Evolutionary conservation across 92 coral and sea anemone genomes (phyloP).

Genomic region (Epizoanthus illoricatus): DNA sequence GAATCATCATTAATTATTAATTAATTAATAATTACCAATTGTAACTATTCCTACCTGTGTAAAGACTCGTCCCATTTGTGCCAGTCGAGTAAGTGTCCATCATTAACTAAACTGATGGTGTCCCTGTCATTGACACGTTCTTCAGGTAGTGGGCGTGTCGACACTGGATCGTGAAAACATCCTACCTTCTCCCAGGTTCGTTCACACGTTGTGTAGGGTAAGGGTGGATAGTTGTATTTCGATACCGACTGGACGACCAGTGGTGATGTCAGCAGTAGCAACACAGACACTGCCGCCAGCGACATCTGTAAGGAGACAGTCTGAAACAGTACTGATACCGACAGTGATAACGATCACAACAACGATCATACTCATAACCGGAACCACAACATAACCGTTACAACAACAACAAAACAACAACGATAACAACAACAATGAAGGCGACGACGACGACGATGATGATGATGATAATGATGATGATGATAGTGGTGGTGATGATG

Average conservation of each 20-base stretch:
- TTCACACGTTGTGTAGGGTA: not conserved
- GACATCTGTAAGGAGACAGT: not conserved
- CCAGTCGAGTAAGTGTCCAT: not conserved
- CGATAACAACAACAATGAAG: too few relatives aligned
- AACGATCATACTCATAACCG: too few relatives aligned
- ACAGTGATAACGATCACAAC: too few relatives aligned
- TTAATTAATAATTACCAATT: not conserved
- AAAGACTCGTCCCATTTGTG: not conserved
- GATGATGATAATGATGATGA: too few relatives aligned
- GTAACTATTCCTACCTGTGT: not conserved
- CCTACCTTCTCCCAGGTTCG: not conserved
- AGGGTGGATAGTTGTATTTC: not conserved
- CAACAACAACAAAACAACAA: too few relatives aligned
- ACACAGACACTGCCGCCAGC: not conserved
- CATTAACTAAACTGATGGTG: not conserved
- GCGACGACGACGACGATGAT: too few relatives aligned
- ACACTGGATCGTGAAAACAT: not conserved
- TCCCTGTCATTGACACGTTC: not conserved
- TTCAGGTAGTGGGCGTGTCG: not conserved
- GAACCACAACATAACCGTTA: too few relatives aligned
- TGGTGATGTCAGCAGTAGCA: not conserved
- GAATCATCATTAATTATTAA: not conserved
- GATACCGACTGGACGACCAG: not conserved
- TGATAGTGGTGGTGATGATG: too few relatives aligned
- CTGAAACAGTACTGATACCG: too few relatives aligned